phyloP scores from a whole-genome alignment of 2,113 vertebrate species.

The Corvus hawaiiensis region DNA sequence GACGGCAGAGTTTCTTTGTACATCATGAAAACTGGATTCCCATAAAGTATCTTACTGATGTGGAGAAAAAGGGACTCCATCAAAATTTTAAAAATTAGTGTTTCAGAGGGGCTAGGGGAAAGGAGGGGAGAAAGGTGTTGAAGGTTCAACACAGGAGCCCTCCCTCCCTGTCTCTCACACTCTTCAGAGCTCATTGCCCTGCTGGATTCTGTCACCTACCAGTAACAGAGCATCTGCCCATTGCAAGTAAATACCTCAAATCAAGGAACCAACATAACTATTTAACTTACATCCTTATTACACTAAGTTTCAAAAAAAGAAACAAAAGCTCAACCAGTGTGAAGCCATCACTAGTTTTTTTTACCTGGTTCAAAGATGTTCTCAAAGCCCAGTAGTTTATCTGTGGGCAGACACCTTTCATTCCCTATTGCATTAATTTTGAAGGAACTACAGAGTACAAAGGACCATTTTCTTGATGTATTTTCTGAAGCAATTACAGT shows the following conservation, averaged over 20 bases:
- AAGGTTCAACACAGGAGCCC: not conserved
- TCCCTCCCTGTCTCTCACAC: not conserved
- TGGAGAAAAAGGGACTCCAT: not conserved
- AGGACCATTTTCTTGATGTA: not conserved
- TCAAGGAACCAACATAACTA: not conserved
- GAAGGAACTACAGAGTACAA: not conserved
- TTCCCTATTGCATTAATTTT: not conserved
- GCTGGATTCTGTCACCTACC: not conserved
- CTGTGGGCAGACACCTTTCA: not conserved
- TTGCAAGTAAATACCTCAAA: not conserved
- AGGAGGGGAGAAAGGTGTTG: not conserved
- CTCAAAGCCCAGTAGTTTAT: not conserved
- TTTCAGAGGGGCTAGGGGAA: not conserved
- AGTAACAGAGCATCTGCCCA: not conserved
- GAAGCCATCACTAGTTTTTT: not conserved
- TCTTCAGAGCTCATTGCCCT: not conserved
- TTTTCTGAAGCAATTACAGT: not conserved
- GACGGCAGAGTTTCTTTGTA: not conserved
- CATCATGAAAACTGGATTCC: not conserved
- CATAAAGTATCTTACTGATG: not conserved
- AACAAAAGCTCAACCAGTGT: not conserved
- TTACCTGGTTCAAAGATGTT: not conserved
- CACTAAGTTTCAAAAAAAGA: not conserved
- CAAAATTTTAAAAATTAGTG: not conserved
- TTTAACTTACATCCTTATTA: not conserved